Conservation (phyloP, 2,888 invertebrate genomes). For the Alloscopus bannaensis region DNA sequence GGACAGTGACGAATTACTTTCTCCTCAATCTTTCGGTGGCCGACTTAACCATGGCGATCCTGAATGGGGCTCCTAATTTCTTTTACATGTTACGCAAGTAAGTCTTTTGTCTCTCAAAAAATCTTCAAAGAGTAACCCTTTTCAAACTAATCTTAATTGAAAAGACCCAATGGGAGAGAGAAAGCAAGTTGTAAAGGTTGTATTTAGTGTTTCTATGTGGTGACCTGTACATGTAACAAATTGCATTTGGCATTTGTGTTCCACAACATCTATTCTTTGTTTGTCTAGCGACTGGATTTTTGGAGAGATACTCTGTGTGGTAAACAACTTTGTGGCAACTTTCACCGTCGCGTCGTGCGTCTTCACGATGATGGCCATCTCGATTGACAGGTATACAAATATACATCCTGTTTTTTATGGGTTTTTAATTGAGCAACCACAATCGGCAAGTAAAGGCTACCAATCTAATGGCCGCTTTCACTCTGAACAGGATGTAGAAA, state of each 20-base stretch:
- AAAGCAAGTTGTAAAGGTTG: no score
- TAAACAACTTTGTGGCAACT: slow-evolving; percentile 93
- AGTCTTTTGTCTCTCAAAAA: no score
- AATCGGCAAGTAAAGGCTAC: no score
- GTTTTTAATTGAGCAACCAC: not conserved
- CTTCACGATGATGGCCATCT: slow-evolving; percentile 94
- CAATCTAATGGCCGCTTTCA: no score
- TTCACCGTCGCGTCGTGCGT: slow-evolving; percentile 94
- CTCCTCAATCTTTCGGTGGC: slow-evolving; percentile 88
- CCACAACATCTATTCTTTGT: slow-evolving; percentile 19
- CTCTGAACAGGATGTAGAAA: no score
- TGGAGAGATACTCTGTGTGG: slow-evolving; percentile 89
- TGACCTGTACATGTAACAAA: no score
- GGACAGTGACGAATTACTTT: slow-evolving; percentile 95
- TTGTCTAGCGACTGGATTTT: slow-evolving; percentile 90
- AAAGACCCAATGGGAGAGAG: no score
- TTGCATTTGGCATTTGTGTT: no score
- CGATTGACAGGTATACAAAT: slow-evolving; percentile 88
- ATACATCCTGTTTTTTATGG: not conserved
- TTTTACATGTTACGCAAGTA: slow-evolving; percentile 84
- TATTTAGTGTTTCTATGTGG: no score
- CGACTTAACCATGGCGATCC: slow-evolving; percentile 89
- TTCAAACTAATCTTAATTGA: no score
- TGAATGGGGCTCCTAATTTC: slow-evolving; percentile 94
- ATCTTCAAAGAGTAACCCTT: no score